Base-by-base conservation (phyloP, 1,140 invertebrate species). In the Rhagoletis pomonella region DNA sequence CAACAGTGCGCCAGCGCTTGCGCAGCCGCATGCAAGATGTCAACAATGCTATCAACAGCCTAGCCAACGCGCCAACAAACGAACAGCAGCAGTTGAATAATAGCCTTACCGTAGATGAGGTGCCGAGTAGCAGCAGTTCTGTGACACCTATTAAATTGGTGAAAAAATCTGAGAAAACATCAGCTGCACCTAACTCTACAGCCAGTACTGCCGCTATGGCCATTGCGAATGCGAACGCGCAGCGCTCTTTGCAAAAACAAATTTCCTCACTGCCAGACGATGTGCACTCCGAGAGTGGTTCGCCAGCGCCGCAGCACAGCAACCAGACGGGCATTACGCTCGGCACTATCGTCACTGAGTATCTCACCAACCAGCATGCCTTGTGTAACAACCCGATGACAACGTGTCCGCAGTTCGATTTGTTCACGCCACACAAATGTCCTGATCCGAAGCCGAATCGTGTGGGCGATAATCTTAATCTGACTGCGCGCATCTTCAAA, bases 341-440 rank as follows among this genome's bases (percentile, higher is more conserved):
- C 39, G 97, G 99, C 92, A 96, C 97, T 47, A 99, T 99, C 92
- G 97, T 99, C 62, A 99, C 97, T 0, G 98, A 98, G 93, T 99
- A 99, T 94, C 94, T 99, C 62, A 97, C 97, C 65, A 98, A 99
- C 94, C 98, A 99, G 93, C 97, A 98, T 93, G 96, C 97, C n/a
- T 93, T 98, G 4, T 98, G 97, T 94, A 97, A 97, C 94, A 98
- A 98, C 94, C 97, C 97, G 4, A 97, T 98, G 95, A 97, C 97
- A 44, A 98, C 97, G 0, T 98, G 97, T 93, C 97, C 97, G 12
- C 97, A 97, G 91, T 98, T 98, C 90, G 97, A 98, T 93, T 94
- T 98, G 55, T 97, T 97, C 89, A 95, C 96, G 88, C 98, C 98
- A 4, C 98, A 99, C 93, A 97, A 98, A 92, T 99, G 98, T 94